phyloP scores from a whole-genome alignment of 1,140 invertebrate species.

The Cydia strobilella region DNA sequence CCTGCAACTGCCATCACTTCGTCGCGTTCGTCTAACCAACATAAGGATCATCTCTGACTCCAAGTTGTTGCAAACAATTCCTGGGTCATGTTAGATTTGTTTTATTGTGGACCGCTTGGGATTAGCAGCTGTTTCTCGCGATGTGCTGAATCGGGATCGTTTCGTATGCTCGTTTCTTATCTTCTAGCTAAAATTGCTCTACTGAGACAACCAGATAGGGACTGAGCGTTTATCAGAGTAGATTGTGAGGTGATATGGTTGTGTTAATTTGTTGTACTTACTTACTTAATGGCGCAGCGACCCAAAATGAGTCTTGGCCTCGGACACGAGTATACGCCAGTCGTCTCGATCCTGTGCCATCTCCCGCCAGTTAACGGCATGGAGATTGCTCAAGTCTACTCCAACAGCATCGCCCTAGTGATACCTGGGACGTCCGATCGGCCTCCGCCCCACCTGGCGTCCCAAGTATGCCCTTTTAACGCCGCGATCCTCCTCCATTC shows the following conservation, averaged over 20 bases:
- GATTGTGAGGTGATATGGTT: background rate
- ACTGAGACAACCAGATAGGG: background rate
- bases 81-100: background rate
- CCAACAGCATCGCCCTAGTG: too few relatives aligned
- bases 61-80: background rate
- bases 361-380: too few relatives aligned
- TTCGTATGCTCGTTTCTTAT: slow-evolving; percentile 13
- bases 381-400: too few relatives aligned
- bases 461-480: too few relatives aligned
- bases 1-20: background rate
- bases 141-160: background rate
- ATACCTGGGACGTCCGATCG: too few relatives aligned
- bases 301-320: too few relatives aligned
- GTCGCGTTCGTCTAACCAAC: background rate
- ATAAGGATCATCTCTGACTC: background rate
- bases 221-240: background rate
- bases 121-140: background rate
- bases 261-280: background rate
- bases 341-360: too few relatives aligned
- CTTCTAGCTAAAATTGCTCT: background rate
- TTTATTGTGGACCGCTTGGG: background rate
- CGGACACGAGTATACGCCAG: too few relatives aligned
- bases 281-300: too few relatives aligned
- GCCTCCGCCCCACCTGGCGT: too few relatives aligned
- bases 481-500: too few relatives aligned